Evolutionary conservation across 2,797 vertebrate species (phyloP).

Genomic region (Gymnopithys bicolor): DNA sequence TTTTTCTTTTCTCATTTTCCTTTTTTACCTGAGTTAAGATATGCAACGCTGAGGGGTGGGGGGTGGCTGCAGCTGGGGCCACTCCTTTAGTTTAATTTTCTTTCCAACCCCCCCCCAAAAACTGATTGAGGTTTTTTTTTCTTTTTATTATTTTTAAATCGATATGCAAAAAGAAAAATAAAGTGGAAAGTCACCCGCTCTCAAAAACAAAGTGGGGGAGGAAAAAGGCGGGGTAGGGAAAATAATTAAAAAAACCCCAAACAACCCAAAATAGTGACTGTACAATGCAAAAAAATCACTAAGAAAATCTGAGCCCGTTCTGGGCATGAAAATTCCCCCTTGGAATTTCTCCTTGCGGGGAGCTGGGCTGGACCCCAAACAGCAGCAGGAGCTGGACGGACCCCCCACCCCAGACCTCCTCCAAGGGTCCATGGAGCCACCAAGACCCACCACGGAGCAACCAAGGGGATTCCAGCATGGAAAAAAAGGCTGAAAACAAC

Average conservation of each 20-base stretch:
- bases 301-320: background rate
- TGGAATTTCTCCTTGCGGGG: background rate
- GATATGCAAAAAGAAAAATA: constrained; percentile 60
- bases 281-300: constrained; percentile 53
- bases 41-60: constrained; percentile 11
- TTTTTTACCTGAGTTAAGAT: constrained; percentile 77
- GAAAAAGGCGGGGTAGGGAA: background rate
- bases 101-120: constrained; percentile 34
- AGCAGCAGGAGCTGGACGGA: background rate
- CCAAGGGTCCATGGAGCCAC: background rate
- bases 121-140: constrained; percentile 20
- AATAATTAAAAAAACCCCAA: background rate
- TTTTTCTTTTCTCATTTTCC: constrained; percentile 53
- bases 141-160: background rate
- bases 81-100: background rate
- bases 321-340: background rate
- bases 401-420: background rate
- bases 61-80: constrained; percentile 25
- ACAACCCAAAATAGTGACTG: constrained; percentile 42
- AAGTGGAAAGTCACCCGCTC: constrained; percentile 11
- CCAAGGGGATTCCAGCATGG: background rate
- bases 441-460: background rate
- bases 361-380: constrained; percentile 20
- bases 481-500: background rate
- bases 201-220: background rate